Evolutionary conservation across 2,888 invertebrate species (phyloP).

Genomic region (Acanthococcus lagerstroemiae): DNA sequence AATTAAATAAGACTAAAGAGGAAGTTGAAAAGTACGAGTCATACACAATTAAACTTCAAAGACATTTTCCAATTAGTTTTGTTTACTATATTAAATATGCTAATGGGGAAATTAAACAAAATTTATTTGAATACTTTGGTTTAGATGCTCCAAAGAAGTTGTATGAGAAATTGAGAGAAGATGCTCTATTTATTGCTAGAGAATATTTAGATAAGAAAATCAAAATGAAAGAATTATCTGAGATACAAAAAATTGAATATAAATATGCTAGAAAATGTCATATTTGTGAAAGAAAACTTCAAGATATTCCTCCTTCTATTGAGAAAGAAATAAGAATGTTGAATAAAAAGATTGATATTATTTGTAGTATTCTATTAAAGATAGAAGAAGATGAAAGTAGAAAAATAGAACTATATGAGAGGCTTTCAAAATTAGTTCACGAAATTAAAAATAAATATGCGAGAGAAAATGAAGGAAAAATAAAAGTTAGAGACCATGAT

Average conservation of each 20-base stretch:
- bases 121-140: no score
- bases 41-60: background rate
- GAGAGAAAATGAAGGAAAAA: conserved; percentile 5
- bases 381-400: background rate
- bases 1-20: background rate
- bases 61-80: conserved; percentile 3
- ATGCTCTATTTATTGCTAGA: background rate
- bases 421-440: background rate
- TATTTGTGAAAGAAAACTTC: background rate
- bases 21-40: conserved; percentile 1
- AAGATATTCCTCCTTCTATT: background rate
- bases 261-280: background rate
- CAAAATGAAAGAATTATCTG: background rate
- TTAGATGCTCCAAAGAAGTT: conserved; percentile 3
- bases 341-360: background rate
- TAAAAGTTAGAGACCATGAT: conserved; percentile 32
- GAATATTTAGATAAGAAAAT: background rate
- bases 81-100: background rate
- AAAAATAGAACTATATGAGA: background rate
- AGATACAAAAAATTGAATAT: background rate
- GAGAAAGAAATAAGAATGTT: background rate
- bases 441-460: background rate
- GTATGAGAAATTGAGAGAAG: conserved; percentile 3
- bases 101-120: no score
- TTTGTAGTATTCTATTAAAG: background rate